Percentiles rank a stretch among this genome's conserved stretches.
Conservation (phyloP, 2,888 invertebrate species). For the Nemotelus nigrinus region DNA sequence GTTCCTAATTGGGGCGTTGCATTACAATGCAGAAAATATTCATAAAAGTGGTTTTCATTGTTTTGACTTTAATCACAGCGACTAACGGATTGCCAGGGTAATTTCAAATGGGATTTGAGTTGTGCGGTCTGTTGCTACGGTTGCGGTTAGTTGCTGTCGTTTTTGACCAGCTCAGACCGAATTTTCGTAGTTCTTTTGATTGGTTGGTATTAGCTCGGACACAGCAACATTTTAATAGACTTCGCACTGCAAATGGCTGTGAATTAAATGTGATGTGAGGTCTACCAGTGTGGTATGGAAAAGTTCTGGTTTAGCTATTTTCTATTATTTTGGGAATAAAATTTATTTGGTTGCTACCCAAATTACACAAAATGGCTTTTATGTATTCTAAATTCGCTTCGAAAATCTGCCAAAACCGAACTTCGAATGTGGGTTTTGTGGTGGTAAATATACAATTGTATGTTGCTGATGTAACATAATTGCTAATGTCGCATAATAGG, state of each 20-base stretch:
- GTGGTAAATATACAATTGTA: no score
- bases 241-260: no score
- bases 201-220: neutral
- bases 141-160: neutral
- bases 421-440: no score
- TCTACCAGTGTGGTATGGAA: neutral
- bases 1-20: conserved; percentile 12
- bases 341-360: no score
- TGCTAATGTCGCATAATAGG: no score
- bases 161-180: conserved; percentile 1
- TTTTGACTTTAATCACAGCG: conserved; percentile 25
- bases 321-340: no score
- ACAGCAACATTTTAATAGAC: no score
- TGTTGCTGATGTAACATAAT: no score
- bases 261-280: conserved; percentile 7
- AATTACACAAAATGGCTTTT: no score
- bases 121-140: conserved; percentile 30
- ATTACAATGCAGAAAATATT: conserved; percentile 31
- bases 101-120: conserved; percentile 22
- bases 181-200: neutral
- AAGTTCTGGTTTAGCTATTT: no score
- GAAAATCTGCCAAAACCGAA: no score
- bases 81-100: neutral
- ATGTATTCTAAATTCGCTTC: no score
- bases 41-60: conserved; percentile 29